Conservation (phyloP, 2,888 invertebrate species). For the Esperia sulphurella region DNA sequence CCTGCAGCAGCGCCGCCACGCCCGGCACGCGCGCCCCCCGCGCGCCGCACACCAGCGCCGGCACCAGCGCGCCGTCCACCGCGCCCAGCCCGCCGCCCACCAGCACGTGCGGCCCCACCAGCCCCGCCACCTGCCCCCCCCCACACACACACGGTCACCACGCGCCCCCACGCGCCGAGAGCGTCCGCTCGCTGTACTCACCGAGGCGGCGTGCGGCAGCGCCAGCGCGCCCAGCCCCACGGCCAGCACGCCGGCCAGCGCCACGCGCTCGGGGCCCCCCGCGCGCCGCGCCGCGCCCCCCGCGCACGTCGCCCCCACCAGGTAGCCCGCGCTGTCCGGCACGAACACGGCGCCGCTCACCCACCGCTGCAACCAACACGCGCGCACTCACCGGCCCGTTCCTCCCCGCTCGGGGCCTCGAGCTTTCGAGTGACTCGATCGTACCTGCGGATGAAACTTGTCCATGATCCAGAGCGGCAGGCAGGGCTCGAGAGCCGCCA, state of each 20-base stretch:
- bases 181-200: constrained; percentile 29
- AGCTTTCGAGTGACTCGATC: background rate
- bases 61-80: constrained; percentile 64
- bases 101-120: constrained; percentile 38
- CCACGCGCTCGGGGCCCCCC: constrained; percentile 48
- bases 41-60: constrained; percentile 44
- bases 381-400: background rate
- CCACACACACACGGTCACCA: constrained; percentile 42
- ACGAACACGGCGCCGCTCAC: constrained; percentile 59
- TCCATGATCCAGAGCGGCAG: constrained; percentile 58
- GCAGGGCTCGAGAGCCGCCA: constrained; percentile 68
- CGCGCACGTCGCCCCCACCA: constrained; percentile 44
- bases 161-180: constrained; percentile 37
- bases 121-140: constrained; percentile 32
- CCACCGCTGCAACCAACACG: constrained; percentile 43
- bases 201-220: constrained; percentile 13
- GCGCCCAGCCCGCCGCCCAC: constrained; percentile 63
- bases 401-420: background rate
- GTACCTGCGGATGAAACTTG: background rate
- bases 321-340: constrained; percentile 65
- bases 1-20: constrained; percentile 58
- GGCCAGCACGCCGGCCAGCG: constrained; percentile 46
- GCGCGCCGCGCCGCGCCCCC: constrained; percentile 40
- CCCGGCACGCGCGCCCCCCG: constrained; percentile 33
- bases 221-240: constrained; percentile 31